Conservation (phyloP, 2,797 vertebrate species). For the Pyrocephalus nanus region DNA sequence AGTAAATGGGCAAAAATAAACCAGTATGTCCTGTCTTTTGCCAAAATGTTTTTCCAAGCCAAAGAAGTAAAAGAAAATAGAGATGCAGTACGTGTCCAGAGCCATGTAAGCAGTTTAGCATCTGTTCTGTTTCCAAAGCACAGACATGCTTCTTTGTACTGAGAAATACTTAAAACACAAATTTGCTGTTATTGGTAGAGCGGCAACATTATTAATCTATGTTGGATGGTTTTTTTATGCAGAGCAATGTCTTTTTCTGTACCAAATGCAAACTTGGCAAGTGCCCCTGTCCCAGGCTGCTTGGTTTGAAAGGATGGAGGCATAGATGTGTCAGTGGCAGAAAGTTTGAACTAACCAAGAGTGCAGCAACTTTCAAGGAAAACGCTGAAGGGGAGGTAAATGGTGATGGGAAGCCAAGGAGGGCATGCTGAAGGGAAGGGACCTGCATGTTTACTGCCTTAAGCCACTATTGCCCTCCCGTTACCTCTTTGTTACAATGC, state of each 20-base stretch:
- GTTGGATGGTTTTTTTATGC: not conserved
- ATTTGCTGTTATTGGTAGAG: not conserved
- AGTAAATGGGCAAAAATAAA: not conserved
- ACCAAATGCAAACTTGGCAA: not conserved
- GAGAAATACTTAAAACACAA: not conserved
- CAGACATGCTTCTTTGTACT: not conserved
- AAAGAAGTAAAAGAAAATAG: not conserved
- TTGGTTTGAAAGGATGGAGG: not conserved
- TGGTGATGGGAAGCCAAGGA: not conserved
- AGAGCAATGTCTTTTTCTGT: not conserved
- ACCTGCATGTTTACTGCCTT: not conserved
- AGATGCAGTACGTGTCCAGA: not conserved
- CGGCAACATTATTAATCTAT: not conserved
- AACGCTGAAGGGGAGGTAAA: not conserved
- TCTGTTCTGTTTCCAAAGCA: not conserved
- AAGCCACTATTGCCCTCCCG: not conserved
- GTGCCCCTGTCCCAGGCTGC: not conserved
- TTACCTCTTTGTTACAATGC: not conserved
- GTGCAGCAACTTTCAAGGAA: not conserved
- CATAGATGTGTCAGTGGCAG: fast-evolving
- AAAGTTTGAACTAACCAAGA: not conserved
- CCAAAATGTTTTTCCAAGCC: not conserved
- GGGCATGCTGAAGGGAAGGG: not conserved
- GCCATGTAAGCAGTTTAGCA: not conserved
- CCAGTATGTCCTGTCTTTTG: not conserved